Evolutionary conservation across 2,113 vertebrate species (phyloP), one percentile per base, ranked within the genome.

Genomic region (Strix aluco): DNA sequence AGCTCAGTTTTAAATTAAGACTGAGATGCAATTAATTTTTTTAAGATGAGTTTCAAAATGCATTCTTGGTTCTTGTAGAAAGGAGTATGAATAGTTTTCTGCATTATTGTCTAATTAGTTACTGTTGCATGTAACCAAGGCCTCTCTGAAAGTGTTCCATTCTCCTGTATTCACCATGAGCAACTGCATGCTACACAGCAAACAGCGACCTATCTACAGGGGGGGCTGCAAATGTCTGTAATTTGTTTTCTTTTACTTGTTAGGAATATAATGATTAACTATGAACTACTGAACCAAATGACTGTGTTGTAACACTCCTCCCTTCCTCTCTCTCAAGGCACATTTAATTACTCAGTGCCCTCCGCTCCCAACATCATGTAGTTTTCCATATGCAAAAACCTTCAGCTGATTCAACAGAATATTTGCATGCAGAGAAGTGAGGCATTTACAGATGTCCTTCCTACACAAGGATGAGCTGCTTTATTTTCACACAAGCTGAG

Each of bases 91-190:
- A 89, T 27, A 73, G 71, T 95, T 86, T 67, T 38, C 85, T 81
- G 92, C 75, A 42, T 80, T 88, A 81, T 34, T 93, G 66, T 87
- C 90, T 95, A 78, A 92, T 93, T 91, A 91, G 81, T 91, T 62
- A 65, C 66, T 72, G 66, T n/a, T 93, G 66, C 63, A 66, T 82
- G 69, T 65, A 89, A 91, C 51, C 82, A 84, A 82, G 69, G 80
- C 61, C 52, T 6, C 77, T 88, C 77, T 29, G 36, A 42, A 78
- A 66, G 47, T 18, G 70, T 40, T 16, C 63, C 42, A 1, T 72
- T 79, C 79, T 86, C 77, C 85, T 19, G 15, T 57, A 29, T 49
- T 55, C 59, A 46, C 54, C 47, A 15, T 3, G 22, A 85, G 72
- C 62, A 22, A 54, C 52, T 30, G n/a, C 26, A 14, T 3, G 44